Evolutionary conservation across 2,888 invertebrate genomes (phyloP).

Genomic region (Ectemnius cavifrons): DNA sequence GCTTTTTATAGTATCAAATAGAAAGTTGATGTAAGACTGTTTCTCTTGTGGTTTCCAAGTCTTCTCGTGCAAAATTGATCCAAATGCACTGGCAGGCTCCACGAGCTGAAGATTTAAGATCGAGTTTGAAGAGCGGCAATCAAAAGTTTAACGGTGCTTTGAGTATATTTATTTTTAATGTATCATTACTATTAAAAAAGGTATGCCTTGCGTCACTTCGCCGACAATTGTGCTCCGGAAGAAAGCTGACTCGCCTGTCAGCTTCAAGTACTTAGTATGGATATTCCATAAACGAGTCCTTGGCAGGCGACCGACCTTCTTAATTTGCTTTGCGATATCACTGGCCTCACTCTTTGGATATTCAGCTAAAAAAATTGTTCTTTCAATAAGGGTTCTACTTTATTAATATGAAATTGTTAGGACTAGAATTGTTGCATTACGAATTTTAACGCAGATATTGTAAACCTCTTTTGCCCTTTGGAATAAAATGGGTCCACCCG

Average conservation of each 20-base stretch:
- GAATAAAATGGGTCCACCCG: not conserved
- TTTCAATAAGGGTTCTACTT: too few species aligned
- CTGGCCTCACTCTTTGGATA: not conserved
- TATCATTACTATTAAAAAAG: not conserved
- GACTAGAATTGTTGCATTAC: not conserved
- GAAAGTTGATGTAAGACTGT: not conserved
- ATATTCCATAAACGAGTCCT: not conserved
- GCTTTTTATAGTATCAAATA: not conserved
- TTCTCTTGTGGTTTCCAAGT: not conserved
- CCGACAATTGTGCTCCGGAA: not conserved
- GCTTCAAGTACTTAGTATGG: not conserved
- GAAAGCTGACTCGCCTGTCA: constrained; percentile 5
- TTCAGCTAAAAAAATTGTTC: not conserved
- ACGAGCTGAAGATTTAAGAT: too few species aligned
- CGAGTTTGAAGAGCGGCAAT: not conserved
- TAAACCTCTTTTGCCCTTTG: not conserved
- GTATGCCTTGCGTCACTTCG: not conserved
- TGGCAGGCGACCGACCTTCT: not conserved
- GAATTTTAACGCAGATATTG: not conserved
- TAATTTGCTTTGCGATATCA: not conserved
- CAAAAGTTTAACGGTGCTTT: not conserved
- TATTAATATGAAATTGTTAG: too few species aligned
- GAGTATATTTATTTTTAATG: not conserved
- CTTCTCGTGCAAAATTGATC: not conserved
- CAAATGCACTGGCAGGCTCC: not conserved